These are phyloP conservation scores for Paelopatides confundens DNA, from an alignment of 53 echinoderm and acorn worm genomes.

Conservation along the genomic window DNA sequence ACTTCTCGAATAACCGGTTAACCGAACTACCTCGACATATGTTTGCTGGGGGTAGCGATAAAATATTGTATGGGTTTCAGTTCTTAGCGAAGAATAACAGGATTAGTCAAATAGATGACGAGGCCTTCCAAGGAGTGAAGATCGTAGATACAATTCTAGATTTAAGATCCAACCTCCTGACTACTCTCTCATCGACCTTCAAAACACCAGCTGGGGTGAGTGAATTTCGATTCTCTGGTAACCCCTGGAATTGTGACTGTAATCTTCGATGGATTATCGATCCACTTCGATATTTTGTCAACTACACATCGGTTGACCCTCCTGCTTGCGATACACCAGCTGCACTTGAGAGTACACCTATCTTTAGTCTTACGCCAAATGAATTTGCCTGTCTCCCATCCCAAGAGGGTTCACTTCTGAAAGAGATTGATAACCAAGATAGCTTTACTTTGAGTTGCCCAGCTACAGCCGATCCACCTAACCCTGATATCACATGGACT, in stretches of 20 bases:
- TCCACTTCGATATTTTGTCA: not conserved
- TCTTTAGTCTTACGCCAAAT: not conserved
- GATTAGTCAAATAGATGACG: slow-evolving; percentile 12
- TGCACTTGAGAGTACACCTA: not conserved
- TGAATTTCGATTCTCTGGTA: not conserved
- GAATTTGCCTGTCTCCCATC: slow-evolving; percentile 1
- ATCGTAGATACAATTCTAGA: not conserved
- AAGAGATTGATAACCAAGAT: too few relatives aligned
- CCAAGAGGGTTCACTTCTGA: too few relatives aligned
- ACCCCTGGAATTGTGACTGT: too few relatives aligned
- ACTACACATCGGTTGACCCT: not conserved
- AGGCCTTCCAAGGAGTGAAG: not conserved
- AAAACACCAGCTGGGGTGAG: not conserved
- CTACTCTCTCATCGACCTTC: not conserved
- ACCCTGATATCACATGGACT: too few relatives aligned
- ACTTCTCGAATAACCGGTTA: slow-evolving; percentile 11
- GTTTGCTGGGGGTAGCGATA: not conserved
- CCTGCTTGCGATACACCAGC: not conserved
- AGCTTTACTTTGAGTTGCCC: too few relatives aligned
- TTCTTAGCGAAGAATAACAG: slow-evolving; percentile 6
- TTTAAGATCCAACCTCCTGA: not conserved
- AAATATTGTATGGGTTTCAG: not conserved
- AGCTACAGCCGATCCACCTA: too few relatives aligned
- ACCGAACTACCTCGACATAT: slow-evolving; percentile 3
- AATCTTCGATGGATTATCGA: too few relatives aligned